Evolutionary conservation across 2,797 vertebrate genomes (phyloP).

Genomic region (Amblyraja radiata): DNA sequence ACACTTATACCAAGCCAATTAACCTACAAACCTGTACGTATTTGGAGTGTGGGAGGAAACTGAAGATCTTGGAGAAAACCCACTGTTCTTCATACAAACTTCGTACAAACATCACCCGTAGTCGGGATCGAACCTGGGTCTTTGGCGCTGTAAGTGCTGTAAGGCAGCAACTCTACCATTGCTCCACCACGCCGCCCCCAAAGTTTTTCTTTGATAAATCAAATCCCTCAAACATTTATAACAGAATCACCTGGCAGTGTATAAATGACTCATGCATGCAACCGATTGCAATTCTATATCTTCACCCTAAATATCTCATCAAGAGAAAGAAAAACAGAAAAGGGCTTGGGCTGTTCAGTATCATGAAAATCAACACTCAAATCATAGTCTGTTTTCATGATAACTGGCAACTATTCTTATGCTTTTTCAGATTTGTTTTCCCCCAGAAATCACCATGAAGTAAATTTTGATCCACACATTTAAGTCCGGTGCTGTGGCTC

Average conservation of each 20-base stretch:
- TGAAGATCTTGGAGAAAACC: no score
- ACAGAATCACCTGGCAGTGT: neutral
- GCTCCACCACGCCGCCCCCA: no score
- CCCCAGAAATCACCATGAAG: neutral
- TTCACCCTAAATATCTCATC: constrained; percentile 42
- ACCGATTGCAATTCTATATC: neutral
- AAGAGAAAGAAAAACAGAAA: constrained; percentile 45
- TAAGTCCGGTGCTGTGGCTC: no score
- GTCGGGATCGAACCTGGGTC: no score
- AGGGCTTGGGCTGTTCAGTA: neutral
- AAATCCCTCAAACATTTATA: neutral
- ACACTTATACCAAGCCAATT: no score
- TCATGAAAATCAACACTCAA: neutral
- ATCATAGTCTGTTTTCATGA: neutral
- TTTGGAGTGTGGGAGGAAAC: no score
- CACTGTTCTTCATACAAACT: no score
- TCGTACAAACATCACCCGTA: no score
- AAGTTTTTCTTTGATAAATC: neutral
- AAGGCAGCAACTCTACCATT: no score
- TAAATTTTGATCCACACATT: neutral
- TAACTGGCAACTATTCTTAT: neutral
- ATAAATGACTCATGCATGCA: neutral
- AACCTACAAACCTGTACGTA: no score
- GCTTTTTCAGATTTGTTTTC: neutral
- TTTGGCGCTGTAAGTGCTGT: no score